phyloP scores from a whole-genome alignment of 2,888 invertebrate species.

The Sympetrum striolatum region DNA sequence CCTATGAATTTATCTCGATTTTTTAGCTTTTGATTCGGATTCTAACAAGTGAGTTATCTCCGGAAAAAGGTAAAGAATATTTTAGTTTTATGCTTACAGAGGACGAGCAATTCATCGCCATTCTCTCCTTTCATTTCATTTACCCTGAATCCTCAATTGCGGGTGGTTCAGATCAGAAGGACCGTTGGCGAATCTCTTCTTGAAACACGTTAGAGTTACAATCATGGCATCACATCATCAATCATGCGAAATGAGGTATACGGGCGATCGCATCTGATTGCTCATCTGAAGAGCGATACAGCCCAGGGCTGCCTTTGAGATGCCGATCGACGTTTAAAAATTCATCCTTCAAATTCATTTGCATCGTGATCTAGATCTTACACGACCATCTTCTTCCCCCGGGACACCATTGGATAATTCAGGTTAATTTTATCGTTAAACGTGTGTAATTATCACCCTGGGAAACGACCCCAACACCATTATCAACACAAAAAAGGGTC shows the following conservation, averaged over 20 bases:
- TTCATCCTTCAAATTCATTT: constrained; percentile 5
- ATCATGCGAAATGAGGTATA: background rate
- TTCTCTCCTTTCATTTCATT: background rate
- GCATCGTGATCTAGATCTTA: background rate
- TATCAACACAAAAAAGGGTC: background rate
- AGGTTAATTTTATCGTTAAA: constrained; percentile 7
- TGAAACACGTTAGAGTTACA: background rate
- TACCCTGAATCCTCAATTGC: background rate
- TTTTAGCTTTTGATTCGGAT: too few relatives aligned
- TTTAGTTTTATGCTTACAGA: too few relatives aligned
- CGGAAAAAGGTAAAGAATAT: too few relatives aligned
- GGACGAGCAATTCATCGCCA: too few relatives aligned
- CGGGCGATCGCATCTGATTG: background rate
- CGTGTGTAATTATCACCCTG: background rate
- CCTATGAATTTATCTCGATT: too few relatives aligned
- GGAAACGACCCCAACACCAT: background rate
- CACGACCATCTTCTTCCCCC: background rate
- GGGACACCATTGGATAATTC: background rate
- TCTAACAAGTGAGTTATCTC: too few relatives aligned
- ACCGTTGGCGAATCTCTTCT: background rate
- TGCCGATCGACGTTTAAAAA: constrained; percentile 6
- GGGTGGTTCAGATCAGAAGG: background rate
- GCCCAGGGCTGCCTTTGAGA: background rate
- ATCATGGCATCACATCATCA: constrained; percentile 1
- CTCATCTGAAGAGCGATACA: background rate